Percentiles rank a stretch among this genome's conserved stretches.
Evolutionary conservation across 2,888 invertebrate species (phyloP).

Genomic region (Noctua janthe): DNA sequence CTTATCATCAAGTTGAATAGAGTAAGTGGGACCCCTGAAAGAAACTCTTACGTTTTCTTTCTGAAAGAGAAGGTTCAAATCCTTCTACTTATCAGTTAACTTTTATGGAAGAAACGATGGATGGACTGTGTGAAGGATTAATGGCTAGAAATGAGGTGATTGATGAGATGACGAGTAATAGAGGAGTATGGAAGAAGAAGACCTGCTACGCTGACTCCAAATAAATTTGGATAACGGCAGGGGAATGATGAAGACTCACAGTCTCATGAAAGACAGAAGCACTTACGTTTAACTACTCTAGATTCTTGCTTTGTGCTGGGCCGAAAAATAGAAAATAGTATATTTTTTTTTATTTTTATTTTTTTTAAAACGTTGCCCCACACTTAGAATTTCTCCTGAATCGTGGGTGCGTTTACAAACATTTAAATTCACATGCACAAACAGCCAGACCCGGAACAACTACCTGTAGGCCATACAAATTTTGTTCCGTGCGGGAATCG

Average conservation of each 20-base stretch:
- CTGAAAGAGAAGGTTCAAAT: neutral
- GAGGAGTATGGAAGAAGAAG: neutral
- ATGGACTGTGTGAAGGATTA: neutral
- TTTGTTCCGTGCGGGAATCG: too few relatives aligned
- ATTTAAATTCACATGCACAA: too few relatives aligned
- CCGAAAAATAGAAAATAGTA: neutral
- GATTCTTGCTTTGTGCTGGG: neutral
- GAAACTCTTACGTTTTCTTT: neutral
- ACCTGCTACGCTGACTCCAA: neutral
- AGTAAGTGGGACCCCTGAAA: slow-evolving; percentile 67
- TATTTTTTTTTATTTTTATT: too few relatives aligned
- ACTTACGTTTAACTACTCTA: neutral
- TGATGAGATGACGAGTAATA: neutral
- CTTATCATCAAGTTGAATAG: slow-evolving; percentile 98
- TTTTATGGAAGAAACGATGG: neutral
- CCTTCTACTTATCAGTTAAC: neutral
- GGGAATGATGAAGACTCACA: neutral
- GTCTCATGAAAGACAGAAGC: neutral
- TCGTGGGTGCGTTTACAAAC: too few relatives aligned
- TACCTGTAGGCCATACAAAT: too few relatives aligned
- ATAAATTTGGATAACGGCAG: neutral
- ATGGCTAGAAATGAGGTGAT: neutral
- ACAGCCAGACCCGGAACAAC: too few relatives aligned
- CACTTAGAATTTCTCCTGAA: too few relatives aligned
- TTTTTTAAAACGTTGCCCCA: too few relatives aligned